phyloP scores from a whole-genome alignment of 2,888 invertebrate species.

The Phalangium opilio region DNA sequence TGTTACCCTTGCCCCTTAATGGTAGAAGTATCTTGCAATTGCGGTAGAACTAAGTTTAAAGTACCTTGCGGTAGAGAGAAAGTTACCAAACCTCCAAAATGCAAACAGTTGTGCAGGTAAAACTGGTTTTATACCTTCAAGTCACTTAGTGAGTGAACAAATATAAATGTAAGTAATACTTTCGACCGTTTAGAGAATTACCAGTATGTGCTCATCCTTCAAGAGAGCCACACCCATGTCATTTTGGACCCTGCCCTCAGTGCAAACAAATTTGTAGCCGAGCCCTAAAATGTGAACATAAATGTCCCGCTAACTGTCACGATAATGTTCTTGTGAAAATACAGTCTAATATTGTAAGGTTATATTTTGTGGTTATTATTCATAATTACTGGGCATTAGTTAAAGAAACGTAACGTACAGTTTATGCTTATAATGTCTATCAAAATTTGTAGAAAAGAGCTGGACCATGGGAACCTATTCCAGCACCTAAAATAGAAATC shows the following conservation, averaged over 20 bases:
- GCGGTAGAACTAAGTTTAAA: conserved; percentile 56
- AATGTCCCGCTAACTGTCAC: conserved; percentile 58
- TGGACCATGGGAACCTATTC: conserved; percentile 36
- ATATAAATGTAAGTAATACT: conserved; percentile 2
- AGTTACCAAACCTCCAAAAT: conserved; percentile 61
- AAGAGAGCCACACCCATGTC: conserved; percentile 58
- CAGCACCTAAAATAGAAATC: conserved; percentile 26
- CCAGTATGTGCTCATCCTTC: conserved; percentile 68
- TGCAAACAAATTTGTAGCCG: conserved; percentile 61
- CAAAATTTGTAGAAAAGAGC: conserved; percentile 30
- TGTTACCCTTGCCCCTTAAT: conserved; percentile 67
- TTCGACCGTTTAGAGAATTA: conserved; percentile 38
- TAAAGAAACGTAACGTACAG: background rate
- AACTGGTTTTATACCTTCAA: conserved; percentile 19
- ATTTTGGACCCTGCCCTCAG: conserved; percentile 66
- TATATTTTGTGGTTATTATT: background rate
- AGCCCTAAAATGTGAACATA: conserved; percentile 44
- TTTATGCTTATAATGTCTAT: background rate
- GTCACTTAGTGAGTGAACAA: conserved; percentile 15
- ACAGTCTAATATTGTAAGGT: conserved; percentile 27
- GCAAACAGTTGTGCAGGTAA: conserved; percentile 53
- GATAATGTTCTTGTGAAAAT: conserved; percentile 48
- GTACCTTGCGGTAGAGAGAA: conserved; percentile 73
- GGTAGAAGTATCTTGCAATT: conserved; percentile 55
- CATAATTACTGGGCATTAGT: background rate